Evolutionary conservation across 2,888 invertebrate genomes (phyloP), one percentile per base, ranked within the genome.

Genomic region (Nymphalis polychloros): DNA sequence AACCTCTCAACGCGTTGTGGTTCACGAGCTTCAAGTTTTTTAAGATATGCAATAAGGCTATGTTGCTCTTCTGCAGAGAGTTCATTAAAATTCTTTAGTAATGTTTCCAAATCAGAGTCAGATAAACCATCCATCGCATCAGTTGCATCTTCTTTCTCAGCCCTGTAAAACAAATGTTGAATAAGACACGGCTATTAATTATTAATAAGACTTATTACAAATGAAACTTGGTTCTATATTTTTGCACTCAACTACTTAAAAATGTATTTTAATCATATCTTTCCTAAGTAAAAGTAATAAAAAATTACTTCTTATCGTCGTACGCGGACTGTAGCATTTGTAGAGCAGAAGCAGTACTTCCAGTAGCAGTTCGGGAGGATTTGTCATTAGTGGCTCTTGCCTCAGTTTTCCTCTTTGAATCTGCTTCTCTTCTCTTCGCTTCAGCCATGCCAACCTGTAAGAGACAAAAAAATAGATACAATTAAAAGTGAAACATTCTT

Each of bases 11-110:
- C 97, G n/a, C 97, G 94, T 52, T 93, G 89, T 0, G 97, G 96
- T 81, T 97, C 96, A 4, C 94, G 94, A 0, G 95, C 94, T 82
- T 97, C 97, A 50, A 97, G 83, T 82, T 97, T 97, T 81, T 97
- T 97, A 69, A 97, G 83, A 81, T 97, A 97, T 0, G 95, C 95
- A 47, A 97, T 97, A 6, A 97, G 92, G 76, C 96, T 95, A 81
- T 96, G 96, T 79, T 97, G 97, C 81, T 97, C 97, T 73, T 97
- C 96, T 0, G 95, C 94, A 0, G 95, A 95, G 17, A 97, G 85
- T 77, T 97, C 96, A 81, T 96, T 96, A 78, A 92, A 92, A 81
- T 97, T 97, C 82, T 96, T 96, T 67, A 97, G 83, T 1, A 97
- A 86, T 0, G 96, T 95, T 81, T 97, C 96, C 59, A 97, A 84